phyloP scores from a whole-genome alignment of 2,797 vertebrate genomes.

The Coccyzus lansbergi region DNA sequence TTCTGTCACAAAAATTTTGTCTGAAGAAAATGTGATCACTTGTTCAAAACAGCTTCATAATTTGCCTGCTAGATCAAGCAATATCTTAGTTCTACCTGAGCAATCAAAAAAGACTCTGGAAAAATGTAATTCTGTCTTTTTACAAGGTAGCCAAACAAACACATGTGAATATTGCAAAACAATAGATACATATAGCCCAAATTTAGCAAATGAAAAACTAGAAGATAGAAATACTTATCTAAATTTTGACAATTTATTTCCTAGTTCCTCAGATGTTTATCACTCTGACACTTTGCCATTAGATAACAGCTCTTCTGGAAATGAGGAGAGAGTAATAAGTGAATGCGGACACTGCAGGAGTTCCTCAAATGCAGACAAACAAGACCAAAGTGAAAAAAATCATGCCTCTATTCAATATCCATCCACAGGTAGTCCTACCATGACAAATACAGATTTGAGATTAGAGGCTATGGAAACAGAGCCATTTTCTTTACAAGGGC shows the following conservation, averaged over 20 bases:
- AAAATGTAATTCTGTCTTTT: background rate
- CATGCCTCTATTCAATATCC: background rate
- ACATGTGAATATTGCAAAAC: background rate
- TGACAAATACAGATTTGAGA: background rate
- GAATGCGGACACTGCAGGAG: background rate
- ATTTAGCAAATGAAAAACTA: background rate
- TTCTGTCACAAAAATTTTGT: background rate
- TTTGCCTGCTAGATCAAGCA: background rate
- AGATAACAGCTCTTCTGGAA: background rate
- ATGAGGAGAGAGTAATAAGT: background rate
- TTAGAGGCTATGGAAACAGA: background rate
- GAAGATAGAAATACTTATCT: background rate
- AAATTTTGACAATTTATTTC: constrained; percentile 13
- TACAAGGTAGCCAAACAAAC: background rate
- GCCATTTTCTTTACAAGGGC: background rate
- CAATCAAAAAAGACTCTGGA: background rate
- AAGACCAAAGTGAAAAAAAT: background rate
- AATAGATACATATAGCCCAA: background rate
- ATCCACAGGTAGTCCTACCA: background rate
- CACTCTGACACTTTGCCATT: background rate
- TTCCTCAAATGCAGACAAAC: background rate
- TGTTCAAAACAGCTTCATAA: background rate
- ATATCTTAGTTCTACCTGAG: background rate
- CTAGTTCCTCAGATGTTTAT: background rate
- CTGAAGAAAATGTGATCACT: background rate